These are phyloP conservation scores for Lonchura striata DNA, from an alignment of 2,113 vertebrate genomes.

Conservation along the genomic window DNA sequence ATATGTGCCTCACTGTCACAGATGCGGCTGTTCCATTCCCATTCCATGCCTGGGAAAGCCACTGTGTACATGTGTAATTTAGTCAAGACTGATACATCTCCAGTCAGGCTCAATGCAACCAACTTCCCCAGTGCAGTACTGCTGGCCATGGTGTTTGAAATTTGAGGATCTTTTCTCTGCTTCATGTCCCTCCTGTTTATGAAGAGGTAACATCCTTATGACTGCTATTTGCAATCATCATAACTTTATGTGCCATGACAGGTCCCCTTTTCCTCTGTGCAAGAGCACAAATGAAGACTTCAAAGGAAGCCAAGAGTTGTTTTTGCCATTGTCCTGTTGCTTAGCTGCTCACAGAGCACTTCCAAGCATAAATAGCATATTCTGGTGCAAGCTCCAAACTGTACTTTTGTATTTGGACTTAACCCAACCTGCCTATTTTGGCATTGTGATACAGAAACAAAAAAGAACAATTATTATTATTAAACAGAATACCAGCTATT, in stretches of 20 bases:
- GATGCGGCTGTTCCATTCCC: background rate
- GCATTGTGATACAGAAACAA: background rate
- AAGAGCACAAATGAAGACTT: background rate
- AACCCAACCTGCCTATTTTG: background rate
- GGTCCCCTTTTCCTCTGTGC: background rate
- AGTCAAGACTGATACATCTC: background rate
- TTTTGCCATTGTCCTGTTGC: background rate
- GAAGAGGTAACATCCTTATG: background rate
- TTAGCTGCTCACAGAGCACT: background rate
- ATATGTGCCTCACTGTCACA: background rate
- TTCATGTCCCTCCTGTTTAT: background rate
- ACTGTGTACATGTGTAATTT: background rate
- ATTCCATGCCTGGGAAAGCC: background rate
- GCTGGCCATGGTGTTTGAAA: background rate
- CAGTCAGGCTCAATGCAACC: background rate
- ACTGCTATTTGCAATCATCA: background rate
- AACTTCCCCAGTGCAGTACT: background rate
- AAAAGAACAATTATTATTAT: background rate
- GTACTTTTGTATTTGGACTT: background rate
- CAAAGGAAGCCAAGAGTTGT: background rate
- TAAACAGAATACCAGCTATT: background rate
- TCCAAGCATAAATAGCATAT: background rate
- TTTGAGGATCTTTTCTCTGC: background rate
- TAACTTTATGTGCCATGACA: background rate
- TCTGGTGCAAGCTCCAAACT: background rate